Conservation (phyloP, 2,888 invertebrate species). For the Alcis repandata region DNA sequence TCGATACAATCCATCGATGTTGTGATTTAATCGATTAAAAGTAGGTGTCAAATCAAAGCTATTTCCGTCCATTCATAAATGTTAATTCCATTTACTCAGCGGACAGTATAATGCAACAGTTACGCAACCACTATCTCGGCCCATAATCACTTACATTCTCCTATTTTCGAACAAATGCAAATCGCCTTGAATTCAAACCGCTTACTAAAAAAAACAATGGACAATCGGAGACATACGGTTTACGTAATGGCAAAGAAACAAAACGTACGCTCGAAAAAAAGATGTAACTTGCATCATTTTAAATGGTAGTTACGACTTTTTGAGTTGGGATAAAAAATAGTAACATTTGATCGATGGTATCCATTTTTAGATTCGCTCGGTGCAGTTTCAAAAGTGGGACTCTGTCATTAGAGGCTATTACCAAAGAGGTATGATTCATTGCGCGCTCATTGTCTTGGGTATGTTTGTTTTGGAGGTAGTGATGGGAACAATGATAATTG, state of each 20-base stretch:
- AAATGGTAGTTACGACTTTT: constrained; percentile 17
- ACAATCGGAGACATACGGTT: constrained; percentile 45
- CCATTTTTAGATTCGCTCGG: constrained; percentile 60
- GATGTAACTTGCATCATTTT: constrained; percentile 7
- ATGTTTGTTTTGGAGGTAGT: constrained; percentile 50
- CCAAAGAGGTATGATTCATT: constrained; percentile 75
- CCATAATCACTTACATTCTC: constrained; percentile 37
- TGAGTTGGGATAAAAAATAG: constrained; percentile 13
- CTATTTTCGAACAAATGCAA: constrained; percentile 34
- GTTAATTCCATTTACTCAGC: not conserved
- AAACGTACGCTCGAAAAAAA: constrained; percentile 10
- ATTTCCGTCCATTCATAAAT: not conserved
- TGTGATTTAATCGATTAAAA: too few species aligned
- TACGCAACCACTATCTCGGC: constrained; percentile 22
- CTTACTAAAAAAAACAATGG: constrained; percentile 48
- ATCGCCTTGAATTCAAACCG: constrained; percentile 38
- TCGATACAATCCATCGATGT: too few species aligned
- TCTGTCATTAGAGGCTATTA: constrained; percentile 69
- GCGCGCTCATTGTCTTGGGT: constrained; percentile 67
- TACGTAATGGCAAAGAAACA: constrained; percentile 42
- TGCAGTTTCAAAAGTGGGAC: constrained; percentile 68
- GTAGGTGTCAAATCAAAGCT: not conserved
- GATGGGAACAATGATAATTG: constrained; percentile 32
- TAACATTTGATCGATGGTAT: constrained; percentile 66
- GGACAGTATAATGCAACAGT: constrained; percentile 7